Base-by-base conservation (phyloP, 1,140 invertebrate species). In the Papilio dardanus region DNA sequence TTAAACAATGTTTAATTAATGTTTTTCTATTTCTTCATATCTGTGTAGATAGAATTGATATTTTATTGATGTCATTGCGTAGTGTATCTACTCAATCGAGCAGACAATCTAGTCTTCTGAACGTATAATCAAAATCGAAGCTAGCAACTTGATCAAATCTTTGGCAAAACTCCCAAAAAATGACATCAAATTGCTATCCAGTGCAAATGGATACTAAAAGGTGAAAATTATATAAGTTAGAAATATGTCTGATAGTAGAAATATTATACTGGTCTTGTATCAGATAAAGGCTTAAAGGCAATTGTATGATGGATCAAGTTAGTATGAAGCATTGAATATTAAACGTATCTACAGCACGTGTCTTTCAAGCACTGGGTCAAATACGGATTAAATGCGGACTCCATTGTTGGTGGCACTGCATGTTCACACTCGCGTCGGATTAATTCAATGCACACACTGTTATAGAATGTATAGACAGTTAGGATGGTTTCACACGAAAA, bases 381-480 rank as follows among this genome's bases (percentile, higher is more conserved):
- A 62, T 62, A 62, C 24, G 24, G 54, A 62, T 62, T 62, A 40
- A 69, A 35, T 37, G 66, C 35, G 67, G 19, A 69, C 35, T 28
- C 31, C 67, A 69, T 69, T 69, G 35, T 37, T 35, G 67, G 67
- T 21, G 42, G 8, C 7, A 69, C 33, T n/a, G 67, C 42, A 24
- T 40, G 67, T 68, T 31, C 67, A 40, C 67, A 69, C 35, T 40
- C 35, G 19, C 67, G 67, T 21, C 21, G 31, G 33, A 37, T 69
- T 69, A 69, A 69, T 69, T 81, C 77, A 75, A 79, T 76, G 71
- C 77, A 83, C 83, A 81, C 67, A 73, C 66, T 71, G 74, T 74
- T 76, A 74, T 77, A 81, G 79, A 84, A 81, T 80, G 83, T 71
- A 80, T 35, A 30, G 79, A 84, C 84, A 84, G 81, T 87, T 83